Base-by-base conservation (phyloP, 2,113 vertebrate species). In the Poeciliopsis occidentalis region DNA sequence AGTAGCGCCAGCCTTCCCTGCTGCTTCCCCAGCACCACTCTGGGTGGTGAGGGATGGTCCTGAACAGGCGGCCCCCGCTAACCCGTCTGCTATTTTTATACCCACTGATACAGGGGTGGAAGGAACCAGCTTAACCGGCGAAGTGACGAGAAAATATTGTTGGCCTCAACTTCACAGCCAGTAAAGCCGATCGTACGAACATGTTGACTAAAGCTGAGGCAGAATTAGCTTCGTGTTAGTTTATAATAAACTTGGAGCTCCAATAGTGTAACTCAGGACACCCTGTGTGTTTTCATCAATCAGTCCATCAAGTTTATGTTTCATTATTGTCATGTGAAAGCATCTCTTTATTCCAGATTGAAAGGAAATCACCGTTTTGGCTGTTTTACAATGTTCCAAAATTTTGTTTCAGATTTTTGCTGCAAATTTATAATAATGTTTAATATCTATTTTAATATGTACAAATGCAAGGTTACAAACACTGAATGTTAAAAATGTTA, bases 81-180 rank as follows among this genome's bases (percentile, higher is more conserved):
- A 76, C 86, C 85, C 65, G 32, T 24, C 80, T 70, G 78, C 85
- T 91, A 90, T 91, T 91, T 90, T 85, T 90, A 86, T 3, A 75
- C 82, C 8, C 2, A 22, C 72, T 83, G 85, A 91, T 87, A 85
- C 72, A 30, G 24, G 61, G 34, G 30, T 60, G 63, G 70, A 71
- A 39, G 41, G 30, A 83, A 85, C 60, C 60, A 68, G 78, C 65
- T 79, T 73, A 15, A 75, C 60, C 37, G 76, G 66, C 64, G 70
- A 78, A 69, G 67, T 83, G 82, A 82, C 29, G 44, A 81, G 84
- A 81, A 87, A 82, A 89, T 86, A 73, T 88, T 88, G 82, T 85
- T 85, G 85, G 80, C 77, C 67, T 26, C 22, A 51, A 79, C 62
- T 72, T 67, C 67, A 78, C 44, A 64, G 75, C 34, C 34, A 37